A percentile compares a stretch with the other conserved stretches of the same genome.
phyloP scores from a whole-genome alignment of 1,140 invertebrate genomes.

The Saccostrea cuccullata region DNA sequence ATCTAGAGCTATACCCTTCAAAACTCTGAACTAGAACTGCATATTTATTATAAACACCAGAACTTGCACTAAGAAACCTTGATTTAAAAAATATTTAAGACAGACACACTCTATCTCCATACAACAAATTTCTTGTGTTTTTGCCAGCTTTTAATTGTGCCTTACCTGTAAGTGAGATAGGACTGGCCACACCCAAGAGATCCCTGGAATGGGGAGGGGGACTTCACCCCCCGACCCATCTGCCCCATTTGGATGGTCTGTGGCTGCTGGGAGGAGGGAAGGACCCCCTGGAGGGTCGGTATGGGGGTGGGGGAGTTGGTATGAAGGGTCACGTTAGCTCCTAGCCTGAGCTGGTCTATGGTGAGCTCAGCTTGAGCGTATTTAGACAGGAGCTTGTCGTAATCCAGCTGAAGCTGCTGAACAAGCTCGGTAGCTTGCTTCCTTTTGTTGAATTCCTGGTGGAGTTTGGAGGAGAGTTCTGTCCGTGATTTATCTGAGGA shows the following conservation, averaged over 20 bases:
- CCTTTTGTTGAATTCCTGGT: slow-evolving; percentile 71
- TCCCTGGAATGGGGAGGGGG: slow-evolving; percentile 54
- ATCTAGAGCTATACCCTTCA: not conserved
- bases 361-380: slow-evolving; percentile 78
- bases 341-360: slow-evolving; percentile 78
- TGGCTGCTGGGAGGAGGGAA: slow-evolving; percentile 63
- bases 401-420: slow-evolving; percentile 76
- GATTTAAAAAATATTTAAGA: not conserved
- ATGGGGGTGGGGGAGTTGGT: slow-evolving; percentile 72
- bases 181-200: slow-evolving; percentile 51
- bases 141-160: not conserved
- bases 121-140: not conserved
- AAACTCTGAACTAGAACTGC: not conserved
- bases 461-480: slow-evolving; percentile 69
- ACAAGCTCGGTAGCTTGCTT: slow-evolving; percentile 75
- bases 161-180: slow-evolving; percentile 53
- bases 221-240: slow-evolving; percentile 43
- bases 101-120: not conserved
- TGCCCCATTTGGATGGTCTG: slow-evolving; percentile 63
- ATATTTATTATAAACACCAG: not conserved
- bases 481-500: slow-evolving; percentile 64
- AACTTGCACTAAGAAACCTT: not conserved
- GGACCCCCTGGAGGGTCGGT: slow-evolving; percentile 62
- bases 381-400: slow-evolving; percentile 76
- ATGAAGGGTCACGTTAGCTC: slow-evolving; percentile 73